Evolutionary conservation across 2,888 invertebrate genomes (phyloP).

Genomic region (Agrochola lychnidis): DNA sequence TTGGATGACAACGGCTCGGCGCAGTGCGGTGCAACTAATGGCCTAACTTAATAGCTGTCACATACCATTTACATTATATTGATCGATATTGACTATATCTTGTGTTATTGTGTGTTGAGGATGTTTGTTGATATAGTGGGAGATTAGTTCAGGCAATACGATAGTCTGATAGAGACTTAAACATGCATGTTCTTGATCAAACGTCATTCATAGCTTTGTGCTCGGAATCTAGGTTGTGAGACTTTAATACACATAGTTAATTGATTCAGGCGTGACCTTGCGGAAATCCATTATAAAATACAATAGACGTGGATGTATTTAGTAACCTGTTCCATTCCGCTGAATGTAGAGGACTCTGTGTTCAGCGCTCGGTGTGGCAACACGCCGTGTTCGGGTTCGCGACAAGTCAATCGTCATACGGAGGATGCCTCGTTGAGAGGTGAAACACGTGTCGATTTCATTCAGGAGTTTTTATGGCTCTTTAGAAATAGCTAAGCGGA

Average conservation of each 20-base stretch:
- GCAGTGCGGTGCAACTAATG: slow-evolving; percentile 59
- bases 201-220: neutral
- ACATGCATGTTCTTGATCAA: neutral
- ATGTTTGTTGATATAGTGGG: neutral
- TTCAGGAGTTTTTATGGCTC: too few relatives aligned
- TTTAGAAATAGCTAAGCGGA: too few relatives aligned
- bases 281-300: too few relatives aligned
- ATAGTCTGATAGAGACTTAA: neutral
- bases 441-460: too few relatives aligned
- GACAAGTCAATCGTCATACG: too few relatives aligned
- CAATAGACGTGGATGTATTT: too few relatives aligned
- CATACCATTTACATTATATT: slow-evolving; percentile 35
- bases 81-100: slow-evolving; percentile 30
- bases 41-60: slow-evolving; percentile 52
- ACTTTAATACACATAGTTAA: neutral
- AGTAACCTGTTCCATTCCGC: too few relatives aligned
- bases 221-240: neutral
- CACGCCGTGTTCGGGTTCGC: too few relatives aligned
- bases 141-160: neutral
- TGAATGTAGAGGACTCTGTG: too few relatives aligned
- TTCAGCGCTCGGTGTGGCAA: too few relatives aligned
- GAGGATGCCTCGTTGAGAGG: too few relatives aligned
- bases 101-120: slow-evolving; percentile 10
- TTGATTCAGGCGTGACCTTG: too few relatives aligned
- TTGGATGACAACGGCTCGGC: slow-evolving; percentile 57